phyloP scores from a whole-genome alignment of 2,113 vertebrate species.

The Serinus canaria region DNA sequence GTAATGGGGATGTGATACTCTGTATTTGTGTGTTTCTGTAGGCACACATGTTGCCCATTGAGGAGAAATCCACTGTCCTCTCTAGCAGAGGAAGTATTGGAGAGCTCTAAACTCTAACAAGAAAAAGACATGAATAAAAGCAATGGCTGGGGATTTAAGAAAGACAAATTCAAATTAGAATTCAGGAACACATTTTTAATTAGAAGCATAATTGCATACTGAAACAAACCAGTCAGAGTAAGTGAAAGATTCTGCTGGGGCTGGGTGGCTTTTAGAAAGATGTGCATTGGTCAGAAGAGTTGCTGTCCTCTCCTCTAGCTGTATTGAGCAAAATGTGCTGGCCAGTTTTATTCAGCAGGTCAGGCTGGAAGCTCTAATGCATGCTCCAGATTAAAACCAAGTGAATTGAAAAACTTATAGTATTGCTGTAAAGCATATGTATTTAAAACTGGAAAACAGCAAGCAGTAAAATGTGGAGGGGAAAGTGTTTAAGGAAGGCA shows the following conservation, averaged over 20 bases:
- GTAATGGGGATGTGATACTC: background rate
- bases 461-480: background rate
- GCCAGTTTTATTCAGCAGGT: background rate
- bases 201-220: background rate
- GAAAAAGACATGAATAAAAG: background rate
- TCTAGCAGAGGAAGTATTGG: background rate
- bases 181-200: background rate
- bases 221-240: background rate
- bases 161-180: background rate
- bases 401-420: background rate
- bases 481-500: background rate
- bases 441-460: background rate
- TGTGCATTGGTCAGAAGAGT: rapidly evolving
- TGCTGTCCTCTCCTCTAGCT: background rate
- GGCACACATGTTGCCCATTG: rapidly evolving
- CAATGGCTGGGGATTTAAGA: background rate
- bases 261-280: background rate
- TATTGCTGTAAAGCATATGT: background rate
- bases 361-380: background rate
- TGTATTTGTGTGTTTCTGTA: background rate
- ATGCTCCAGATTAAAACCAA: background rate
- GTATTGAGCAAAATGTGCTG: background rate
- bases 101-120: background rate
- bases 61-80: background rate
- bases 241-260: background rate